phyloP scores from a whole-genome alignment of 2,888 invertebrate species.

The Chaitophorus viminalis region DNA sequence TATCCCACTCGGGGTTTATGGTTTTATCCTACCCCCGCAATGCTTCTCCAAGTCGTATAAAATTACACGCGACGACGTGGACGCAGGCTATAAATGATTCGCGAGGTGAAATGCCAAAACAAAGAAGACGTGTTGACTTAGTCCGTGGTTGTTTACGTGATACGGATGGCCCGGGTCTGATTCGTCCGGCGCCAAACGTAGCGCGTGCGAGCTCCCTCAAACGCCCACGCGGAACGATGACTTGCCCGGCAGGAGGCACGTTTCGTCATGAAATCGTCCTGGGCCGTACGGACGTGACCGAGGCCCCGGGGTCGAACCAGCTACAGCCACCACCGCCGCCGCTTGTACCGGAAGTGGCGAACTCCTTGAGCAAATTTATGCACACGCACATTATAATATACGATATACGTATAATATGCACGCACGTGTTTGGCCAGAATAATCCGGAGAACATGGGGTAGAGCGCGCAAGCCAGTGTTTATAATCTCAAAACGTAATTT shows the following conservation, averaged over 20 bases:
- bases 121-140: neutral
- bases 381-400: neutral
- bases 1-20: too few relatives aligned
- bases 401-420: too few relatives aligned
- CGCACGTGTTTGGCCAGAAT: neutral
- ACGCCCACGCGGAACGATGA: neutral
- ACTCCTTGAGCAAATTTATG: neutral
- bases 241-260: neutral
- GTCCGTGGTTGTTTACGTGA: neutral
- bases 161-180: too few relatives aligned
- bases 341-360: neutral
- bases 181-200: neutral
- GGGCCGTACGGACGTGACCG: neutral
- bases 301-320: neutral
- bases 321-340: too few relatives aligned
- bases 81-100: neutral
- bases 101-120: neutral
- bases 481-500: conserved; percentile 37
- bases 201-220: too few relatives aligned
- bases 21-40: too few relatives aligned
- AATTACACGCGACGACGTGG: neutral
- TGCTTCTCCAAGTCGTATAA: neutral
- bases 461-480: too few relatives aligned
- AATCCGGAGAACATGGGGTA: neutral
- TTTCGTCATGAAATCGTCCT: neutral